Base-by-base conservation (phyloP, 2,888 invertebrate genomes). In the Zaprionus bogoriensis region DNA sequence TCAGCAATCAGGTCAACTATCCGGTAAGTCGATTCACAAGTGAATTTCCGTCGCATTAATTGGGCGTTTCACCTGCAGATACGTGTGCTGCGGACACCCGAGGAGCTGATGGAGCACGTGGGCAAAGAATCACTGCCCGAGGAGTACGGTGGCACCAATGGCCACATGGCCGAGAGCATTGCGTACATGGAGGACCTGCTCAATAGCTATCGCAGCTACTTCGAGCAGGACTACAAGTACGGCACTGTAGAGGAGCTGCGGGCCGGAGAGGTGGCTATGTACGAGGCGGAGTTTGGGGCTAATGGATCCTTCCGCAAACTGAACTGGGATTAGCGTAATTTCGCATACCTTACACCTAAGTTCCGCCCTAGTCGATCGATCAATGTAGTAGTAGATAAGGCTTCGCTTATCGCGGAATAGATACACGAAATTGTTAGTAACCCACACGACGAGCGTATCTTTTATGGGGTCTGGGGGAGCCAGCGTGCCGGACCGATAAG, bases 101-200 rank as follows among this genome's bases (percentile, higher is more conserved):
- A 85, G 23, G 88, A 89, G 17, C 52, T 88, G 5, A 78, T 82
- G 22, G 59, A 77, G 44, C 77, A 89, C 44, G 74, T 88, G 41
- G 89, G 87, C 19, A 86, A 80, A 47, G 69, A 74, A 1, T 74
- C 71, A 27, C 68, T 89, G 52, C 88, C 88, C 0, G 88, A 89
- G 74, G 89, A 88, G 39, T 88, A 88, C 41, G 88, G 88, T 5
- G 88, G 88, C 19, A 69, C 73, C 25, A 88, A 88, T 64, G 88
- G 88, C 2, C 88, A 88, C 28, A 70, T 81, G 52, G 67, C 53
- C 30, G 88, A 88, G 61, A 86, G 77, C 39, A 52, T 88, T 54
- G 73, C 88, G 47, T 86, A 88, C 17, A 89, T 89, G 89, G 89
- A 89, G 64, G 88, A 88, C 50, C 58, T 88, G 9, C 39, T 88